A percentile compares a stretch with the other conserved stretches of the same genome.
These are phyloP conservation scores for Catharus bicknelli DNA, from an alignment of 2,113 vertebrate genomes.

Conservation along the genomic window DNA sequence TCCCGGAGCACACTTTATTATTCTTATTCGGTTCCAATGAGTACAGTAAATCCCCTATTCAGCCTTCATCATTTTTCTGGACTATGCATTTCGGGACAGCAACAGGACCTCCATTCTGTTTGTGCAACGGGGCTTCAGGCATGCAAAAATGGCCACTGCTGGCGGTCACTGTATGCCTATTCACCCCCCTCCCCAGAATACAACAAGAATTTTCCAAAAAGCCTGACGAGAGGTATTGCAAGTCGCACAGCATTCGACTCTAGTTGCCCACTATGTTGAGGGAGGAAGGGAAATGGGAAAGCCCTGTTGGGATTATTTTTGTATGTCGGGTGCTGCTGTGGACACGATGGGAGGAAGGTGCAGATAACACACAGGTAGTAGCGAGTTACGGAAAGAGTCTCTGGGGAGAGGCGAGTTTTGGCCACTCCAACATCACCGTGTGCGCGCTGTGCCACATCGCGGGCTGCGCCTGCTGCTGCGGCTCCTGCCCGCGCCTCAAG, in stretches of 20 bases:
- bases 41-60: slow-evolving; percentile 3
- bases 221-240: neutral
- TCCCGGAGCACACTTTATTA: neutral
- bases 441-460: rapidly evolving
- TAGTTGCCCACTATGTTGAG: neutral
- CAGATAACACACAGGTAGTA: rapidly evolving
- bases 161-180: neutral
- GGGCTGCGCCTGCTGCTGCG: neutral
- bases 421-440: rapidly evolving
- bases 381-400: rapidly evolving
- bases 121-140: neutral
- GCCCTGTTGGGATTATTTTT: neutral
- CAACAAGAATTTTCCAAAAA: neutral
- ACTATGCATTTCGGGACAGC: neutral
- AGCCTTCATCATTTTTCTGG: neutral
- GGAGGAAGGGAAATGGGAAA: neutral
- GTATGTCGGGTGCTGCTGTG: neutral
- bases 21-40: neutral
- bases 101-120: neutral
- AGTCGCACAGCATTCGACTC: neutral
- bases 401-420: neutral
- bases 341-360: rapidly evolving
- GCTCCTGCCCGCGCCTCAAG: neutral
- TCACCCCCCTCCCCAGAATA: neutral
- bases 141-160: neutral